Conservation (phyloP, 2,113 vertebrate species). For the Chinchilla lanigera region DNA sequence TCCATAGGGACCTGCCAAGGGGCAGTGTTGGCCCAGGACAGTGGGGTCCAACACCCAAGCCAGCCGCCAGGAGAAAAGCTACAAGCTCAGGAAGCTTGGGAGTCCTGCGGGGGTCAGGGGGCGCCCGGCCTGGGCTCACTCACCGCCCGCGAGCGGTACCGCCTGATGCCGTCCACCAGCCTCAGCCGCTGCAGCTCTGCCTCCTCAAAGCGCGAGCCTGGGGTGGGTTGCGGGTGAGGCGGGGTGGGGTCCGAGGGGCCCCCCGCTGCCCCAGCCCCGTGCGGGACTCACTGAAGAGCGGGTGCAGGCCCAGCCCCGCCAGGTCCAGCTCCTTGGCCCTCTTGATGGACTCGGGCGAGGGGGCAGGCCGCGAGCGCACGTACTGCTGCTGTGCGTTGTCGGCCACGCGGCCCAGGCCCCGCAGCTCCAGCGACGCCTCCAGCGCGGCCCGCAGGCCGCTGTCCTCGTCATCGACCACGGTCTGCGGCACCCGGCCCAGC, state of each 20-base stretch:
- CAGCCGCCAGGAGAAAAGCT: fast-evolving
- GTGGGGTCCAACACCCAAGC: too few relatives aligned
- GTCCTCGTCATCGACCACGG: conserved; percentile 94
- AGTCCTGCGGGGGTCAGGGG: fast-evolving
- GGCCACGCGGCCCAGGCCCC: conserved; percentile 88
- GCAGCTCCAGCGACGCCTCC: conserved; percentile 90
- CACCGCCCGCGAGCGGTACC: conserved; percentile 93
- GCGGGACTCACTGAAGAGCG: conserved; percentile 91
- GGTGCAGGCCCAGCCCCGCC: conserved; percentile 91
- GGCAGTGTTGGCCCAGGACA: background rate
- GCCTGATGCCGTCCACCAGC: conserved; percentile 93
- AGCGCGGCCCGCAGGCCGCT: conserved; percentile 88
- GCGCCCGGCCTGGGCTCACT: conserved; percentile 72
- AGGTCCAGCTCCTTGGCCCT: conserved; percentile 92
- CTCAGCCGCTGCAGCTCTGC: conserved; percentile 92
- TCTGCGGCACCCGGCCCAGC: conserved; percentile 95
- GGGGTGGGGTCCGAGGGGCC: fast-evolving
- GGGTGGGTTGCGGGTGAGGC: background rate
- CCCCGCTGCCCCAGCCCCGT: fast-evolving
- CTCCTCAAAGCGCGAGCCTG: conserved; percentile 91
- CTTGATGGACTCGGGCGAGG: conserved; percentile 94
- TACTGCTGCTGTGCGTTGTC: conserved; percentile 96
- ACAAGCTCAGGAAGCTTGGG: background rate
- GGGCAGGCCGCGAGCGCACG: conserved; percentile 91
- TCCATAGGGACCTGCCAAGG: fast-evolving